A percentile compares a stretch with the other conserved stretches of the same genome.
Conservation (phyloP, 1,140 invertebrate species). For the Radopholus similis region DNA sequence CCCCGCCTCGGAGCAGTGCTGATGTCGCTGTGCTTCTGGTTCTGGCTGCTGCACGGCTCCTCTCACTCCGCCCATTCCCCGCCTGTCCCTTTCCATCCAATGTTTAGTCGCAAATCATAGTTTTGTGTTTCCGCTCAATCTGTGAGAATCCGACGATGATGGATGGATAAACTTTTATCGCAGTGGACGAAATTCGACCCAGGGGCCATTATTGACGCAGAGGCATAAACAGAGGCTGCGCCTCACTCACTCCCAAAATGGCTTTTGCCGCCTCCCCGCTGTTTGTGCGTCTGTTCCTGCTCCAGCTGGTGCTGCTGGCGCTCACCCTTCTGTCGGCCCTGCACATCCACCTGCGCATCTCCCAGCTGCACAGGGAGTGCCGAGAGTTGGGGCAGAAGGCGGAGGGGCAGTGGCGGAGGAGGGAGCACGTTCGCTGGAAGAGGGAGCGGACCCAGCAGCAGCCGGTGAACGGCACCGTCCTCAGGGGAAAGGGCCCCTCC, state of each 20-base stretch:
- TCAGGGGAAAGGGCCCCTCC: constrained; percentile 7
- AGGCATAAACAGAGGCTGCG: no score
- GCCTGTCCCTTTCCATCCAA: neutral
- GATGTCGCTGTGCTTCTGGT: neutral
- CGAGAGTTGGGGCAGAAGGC: no score
- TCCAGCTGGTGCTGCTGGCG: constrained; percentile 21
- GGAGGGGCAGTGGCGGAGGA: no score
- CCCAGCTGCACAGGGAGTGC: constrained; percentile 6
- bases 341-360: constrained; percentile 34
- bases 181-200: no score
- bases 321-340: constrained; percentile 35
- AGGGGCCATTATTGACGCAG: no score
- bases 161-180: neutral
- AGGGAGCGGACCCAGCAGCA: neutral
- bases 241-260: neutral
- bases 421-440: neutral
- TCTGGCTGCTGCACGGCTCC: neutral
- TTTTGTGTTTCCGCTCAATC: neutral
- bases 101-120: neutral
- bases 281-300: neutral
- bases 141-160: neutral
- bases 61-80: neutral
- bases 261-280: neutral
- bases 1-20: neutral
- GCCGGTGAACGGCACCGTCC: neutral